phyloP scores from a whole-genome alignment of 2,113 vertebrate genomes.

The Ceratotherium simum region DNA sequence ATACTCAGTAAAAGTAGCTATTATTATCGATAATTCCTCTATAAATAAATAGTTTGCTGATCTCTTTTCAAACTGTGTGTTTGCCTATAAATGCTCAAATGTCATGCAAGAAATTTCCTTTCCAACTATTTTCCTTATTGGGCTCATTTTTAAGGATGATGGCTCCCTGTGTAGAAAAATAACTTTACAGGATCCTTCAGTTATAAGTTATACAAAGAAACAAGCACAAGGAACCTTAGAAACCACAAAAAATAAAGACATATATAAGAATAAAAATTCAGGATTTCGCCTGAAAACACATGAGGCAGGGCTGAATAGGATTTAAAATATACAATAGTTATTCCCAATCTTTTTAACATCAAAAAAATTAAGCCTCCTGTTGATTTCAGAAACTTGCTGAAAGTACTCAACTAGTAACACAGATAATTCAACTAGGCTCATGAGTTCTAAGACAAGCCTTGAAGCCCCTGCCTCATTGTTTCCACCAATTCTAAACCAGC shows the following conservation, averaged over 20 bases:
- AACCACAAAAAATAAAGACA: slow-evolving; percentile 46
- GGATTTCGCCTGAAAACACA: slow-evolving; percentile 9
- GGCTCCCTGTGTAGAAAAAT: slow-evolving; percentile 6
- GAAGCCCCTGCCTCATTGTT: background rate
- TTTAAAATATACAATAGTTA: slow-evolving; percentile 49
- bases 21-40: background rate
- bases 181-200: background rate
- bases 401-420: background rate
- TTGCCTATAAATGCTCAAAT: slow-evolving; percentile 30
- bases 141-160: background rate
- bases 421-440: background rate
- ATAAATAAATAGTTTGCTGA: slow-evolving; percentile 3
- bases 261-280: background rate
- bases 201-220: slow-evolving; percentile 49
- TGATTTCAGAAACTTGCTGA: background rate
- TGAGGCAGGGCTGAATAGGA: background rate
- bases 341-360: background rate
- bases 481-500: background rate
- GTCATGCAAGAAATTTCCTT: slow-evolving; percentile 11
- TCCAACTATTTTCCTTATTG: background rate
- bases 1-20: background rate
- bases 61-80: slow-evolving; percentile 44
- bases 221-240: slow-evolving; percentile 23
- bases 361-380: background rate
- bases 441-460: background rate